Evolutionary conservation across 2,797 vertebrate species (phyloP).

Genomic region (Hyperoplus lanceolatus): DNA sequence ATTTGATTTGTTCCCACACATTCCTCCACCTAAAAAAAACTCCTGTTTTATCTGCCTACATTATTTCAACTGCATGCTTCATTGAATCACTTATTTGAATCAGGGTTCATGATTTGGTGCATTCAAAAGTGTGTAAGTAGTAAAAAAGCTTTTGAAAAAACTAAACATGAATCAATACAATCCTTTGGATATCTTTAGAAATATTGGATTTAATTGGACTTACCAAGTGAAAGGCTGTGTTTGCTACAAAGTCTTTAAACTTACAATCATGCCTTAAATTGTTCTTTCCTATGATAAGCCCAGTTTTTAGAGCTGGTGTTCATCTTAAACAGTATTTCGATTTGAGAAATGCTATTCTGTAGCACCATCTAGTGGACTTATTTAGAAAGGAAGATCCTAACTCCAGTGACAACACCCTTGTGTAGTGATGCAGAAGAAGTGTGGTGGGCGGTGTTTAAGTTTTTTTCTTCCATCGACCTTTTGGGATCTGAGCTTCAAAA

Average conservation of each 20-base stretch:
- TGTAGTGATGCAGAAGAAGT: background rate
- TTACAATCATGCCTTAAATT: background rate
- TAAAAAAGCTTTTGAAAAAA: background rate
- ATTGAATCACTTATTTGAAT: background rate
- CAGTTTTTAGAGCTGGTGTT: background rate
- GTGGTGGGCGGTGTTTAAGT: background rate
- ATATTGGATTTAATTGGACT: background rate
- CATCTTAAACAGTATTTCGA: background rate
- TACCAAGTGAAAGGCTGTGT: fast-evolving
- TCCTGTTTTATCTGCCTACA: background rate
- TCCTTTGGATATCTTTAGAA: background rate
- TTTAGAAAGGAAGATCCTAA: background rate
- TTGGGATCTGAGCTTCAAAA: background rate
- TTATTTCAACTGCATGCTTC: background rate
- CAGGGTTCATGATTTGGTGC: background rate
- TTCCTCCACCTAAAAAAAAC: background rate
- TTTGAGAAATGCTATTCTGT: conserved; percentile 1
- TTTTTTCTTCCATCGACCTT: too few species aligned
- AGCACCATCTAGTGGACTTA: conserved; percentile 51
- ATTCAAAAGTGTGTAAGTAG: background rate
- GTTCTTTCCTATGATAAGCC: background rate
- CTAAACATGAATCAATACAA: background rate
- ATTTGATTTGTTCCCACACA: background rate
- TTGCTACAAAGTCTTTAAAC: background rate
- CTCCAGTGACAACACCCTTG: background rate